phyloP scores from a whole-genome alignment of 2,797 vertebrate genomes.

The Protonibea diacanthus region DNA sequence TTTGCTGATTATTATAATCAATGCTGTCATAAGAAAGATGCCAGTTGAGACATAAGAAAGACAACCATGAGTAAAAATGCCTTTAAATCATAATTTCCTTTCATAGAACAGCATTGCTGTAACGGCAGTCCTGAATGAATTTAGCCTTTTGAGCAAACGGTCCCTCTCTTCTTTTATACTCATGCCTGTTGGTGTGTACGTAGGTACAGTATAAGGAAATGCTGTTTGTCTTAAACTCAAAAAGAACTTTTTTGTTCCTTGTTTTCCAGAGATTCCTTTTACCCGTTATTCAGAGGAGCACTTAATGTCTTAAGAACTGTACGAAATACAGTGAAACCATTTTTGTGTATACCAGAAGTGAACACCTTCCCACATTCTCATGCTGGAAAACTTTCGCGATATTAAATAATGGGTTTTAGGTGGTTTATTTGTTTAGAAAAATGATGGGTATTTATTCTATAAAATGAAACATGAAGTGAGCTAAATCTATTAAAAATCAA shows the following conservation, averaged over 20 bases:
- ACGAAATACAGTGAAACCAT: conserved; percentile 60
- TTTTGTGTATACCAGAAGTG: conserved; percentile 65
- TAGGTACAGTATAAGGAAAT: conserved; percentile 51
- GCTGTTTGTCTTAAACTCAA: conserved; percentile 48
- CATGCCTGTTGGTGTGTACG: conserved; percentile 54
- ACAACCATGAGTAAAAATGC: conserved; percentile 46
- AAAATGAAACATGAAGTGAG: conserved; percentile 61
- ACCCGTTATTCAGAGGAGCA: conserved; percentile 51
- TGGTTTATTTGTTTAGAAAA: conserved; percentile 51
- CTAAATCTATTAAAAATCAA: conserved; percentile 51
- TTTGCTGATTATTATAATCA: conserved; percentile 52
- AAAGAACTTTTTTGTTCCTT: conserved; percentile 47
- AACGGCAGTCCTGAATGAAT: conserved; percentile 34
- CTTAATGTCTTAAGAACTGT: conserved; percentile 67
- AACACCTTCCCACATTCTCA: conserved; percentile 65
- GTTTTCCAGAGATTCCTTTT: conserved; percentile 54
- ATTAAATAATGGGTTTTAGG: conserved; percentile 38
- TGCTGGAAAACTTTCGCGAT: conserved; percentile 48
- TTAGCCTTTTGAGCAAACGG: conserved; percentile 42
- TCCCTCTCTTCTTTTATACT: conserved; percentile 44
- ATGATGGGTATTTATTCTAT: conserved; percentile 64
- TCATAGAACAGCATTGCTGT: conserved; percentile 35
- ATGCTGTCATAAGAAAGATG: conserved; percentile 32
- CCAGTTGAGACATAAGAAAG: conserved; percentile 28
- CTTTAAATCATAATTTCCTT: conserved; percentile 54